Base-by-base conservation (phyloP, 2,888 invertebrate genomes). In the Euzophera pinguis region DNA sequence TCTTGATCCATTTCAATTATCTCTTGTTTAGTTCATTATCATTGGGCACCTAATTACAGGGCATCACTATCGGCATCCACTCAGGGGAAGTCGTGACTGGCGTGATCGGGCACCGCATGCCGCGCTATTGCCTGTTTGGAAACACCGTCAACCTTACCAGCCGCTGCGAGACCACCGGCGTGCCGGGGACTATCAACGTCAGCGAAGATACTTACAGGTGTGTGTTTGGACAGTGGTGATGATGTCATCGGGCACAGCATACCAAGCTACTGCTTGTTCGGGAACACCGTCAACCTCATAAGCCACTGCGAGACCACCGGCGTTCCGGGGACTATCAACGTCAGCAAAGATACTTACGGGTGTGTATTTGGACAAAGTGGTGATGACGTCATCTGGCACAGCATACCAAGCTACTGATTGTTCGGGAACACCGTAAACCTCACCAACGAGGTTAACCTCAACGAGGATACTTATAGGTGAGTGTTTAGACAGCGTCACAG, bases 341-440 rank as follows among this genome's bases (percentile, higher is more conserved):
- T 98, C 58, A 97, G 97, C 45, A 96, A 97, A 77, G 96, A 96
- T 69, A 97, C 97, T 56, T 97, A 97, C 91, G 94, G 93, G 97
- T 97, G 5, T 22, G 22, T 22, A 22, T 22, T n/a, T n/a, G 98
- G 0, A 98, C 98, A 79, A 98, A 79, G 97, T 97, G 14, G 97
- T 98, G 50, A 98, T 0, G 98, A 98, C 10, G 98, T 98, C 5
- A 98, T 98, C 60, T 98, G 98, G 1, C 97, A 97, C 82, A 93
- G 97, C 58, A 97, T 98, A 95, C 98, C 98, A 0, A 93, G 98
- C 27, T 98, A 97, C 81, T 97, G 97, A 67, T 93, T 98, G 29
- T 98, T 98, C 72, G 98, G 98, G 6, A 98, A 98, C 84, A 98
- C 98, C 0, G 98, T 98, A 10, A 98, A 98, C 87, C 81, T 98